These are phyloP conservation scores for Paradoxurus hermaphroditus DNA, from an alignment of 2,113 vertebrate species.

Conservation along the genomic window DNA sequence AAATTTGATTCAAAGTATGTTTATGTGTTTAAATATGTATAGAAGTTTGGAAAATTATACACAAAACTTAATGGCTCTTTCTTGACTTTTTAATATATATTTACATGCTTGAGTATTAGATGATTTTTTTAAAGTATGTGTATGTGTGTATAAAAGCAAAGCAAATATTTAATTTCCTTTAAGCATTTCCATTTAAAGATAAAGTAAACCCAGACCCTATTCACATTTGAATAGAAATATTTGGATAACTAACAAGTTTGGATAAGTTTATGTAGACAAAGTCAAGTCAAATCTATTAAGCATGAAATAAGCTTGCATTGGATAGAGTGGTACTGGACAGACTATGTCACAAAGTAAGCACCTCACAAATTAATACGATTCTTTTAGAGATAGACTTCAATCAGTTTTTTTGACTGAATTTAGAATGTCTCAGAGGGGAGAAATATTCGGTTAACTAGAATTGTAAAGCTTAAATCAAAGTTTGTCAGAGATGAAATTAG, in stretches of 20 bases:
- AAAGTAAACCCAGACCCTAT: not conserved
- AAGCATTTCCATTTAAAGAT: not conserved
- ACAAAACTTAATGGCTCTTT: not conserved
- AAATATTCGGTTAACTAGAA: not conserved
- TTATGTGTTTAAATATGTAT: not conserved
- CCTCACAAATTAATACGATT: not conserved
- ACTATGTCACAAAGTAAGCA: not conserved
- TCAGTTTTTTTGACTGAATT: not conserved
- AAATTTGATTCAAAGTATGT: not conserved
- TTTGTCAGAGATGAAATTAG: conserved; percentile 23
- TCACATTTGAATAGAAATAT: not conserved
- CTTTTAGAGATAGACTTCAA: not conserved
- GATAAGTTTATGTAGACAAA: not conserved
- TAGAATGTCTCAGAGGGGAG: not conserved
- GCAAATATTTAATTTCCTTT: not conserved
- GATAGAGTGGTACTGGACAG: not conserved
- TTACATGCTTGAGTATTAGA: not conserved
- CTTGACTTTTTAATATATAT: not conserved
- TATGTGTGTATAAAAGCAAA: not conserved
- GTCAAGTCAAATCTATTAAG: not conserved
- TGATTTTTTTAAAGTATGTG: not conserved
- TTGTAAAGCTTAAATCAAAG: not conserved
- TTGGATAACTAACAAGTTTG: not conserved
- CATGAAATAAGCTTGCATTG: not conserved
- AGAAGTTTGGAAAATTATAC: not conserved